Evolutionary conservation across 2,113 vertebrate genomes (phyloP), one percentile per base, ranked within the genome.

Genomic region (Lathamus discolor): DNA sequence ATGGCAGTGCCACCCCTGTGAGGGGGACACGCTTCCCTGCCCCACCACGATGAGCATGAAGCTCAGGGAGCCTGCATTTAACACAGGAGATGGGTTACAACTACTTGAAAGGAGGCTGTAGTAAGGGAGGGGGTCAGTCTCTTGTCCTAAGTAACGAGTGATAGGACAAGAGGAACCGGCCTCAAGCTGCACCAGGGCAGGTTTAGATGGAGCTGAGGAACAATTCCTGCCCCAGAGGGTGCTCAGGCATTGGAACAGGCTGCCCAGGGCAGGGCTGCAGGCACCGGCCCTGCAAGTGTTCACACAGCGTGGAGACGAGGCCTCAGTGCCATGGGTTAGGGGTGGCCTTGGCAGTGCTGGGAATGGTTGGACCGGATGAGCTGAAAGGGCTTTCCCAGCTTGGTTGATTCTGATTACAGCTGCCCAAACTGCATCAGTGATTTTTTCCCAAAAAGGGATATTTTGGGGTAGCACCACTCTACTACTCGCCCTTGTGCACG

Each of bases 351-450:
- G 55, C 33, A n/a, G 33, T 22, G 55, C 55, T 59, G 52, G 33
- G 33, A 59, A 9, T 1, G 2, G 33, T 23, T 14, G 33, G 20
- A 59, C 20, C 3, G 8, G 20, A n/a, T 9, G 20, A n/a, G 33
- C 12, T n/a, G 1, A 59, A 14, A 59, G 55, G 33, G 20, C 33
- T 59, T 59, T 59, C 14, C 55, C 33, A 6, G 22, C 13, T 33
- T n/a, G 55, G 55, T 6, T 59, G 13, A 7, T 59, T 59, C 55
- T 14, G 20, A 59, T 59, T 23, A 9, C 55, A n/a, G 55, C 55
- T 11, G 4, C 81, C 43, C 61, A 16, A 87, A 61, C n/a, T 4
- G 1, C 61, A 13, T 0, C 2, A 0, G 31, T 3, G 3, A 48
- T 52, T 51, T 31, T 6, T 25, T 44, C 68, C 64, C 92, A 59